Base-by-base conservation (phyloP, 2,888 invertebrate species). In the Schizotus pectinicornis region DNA sequence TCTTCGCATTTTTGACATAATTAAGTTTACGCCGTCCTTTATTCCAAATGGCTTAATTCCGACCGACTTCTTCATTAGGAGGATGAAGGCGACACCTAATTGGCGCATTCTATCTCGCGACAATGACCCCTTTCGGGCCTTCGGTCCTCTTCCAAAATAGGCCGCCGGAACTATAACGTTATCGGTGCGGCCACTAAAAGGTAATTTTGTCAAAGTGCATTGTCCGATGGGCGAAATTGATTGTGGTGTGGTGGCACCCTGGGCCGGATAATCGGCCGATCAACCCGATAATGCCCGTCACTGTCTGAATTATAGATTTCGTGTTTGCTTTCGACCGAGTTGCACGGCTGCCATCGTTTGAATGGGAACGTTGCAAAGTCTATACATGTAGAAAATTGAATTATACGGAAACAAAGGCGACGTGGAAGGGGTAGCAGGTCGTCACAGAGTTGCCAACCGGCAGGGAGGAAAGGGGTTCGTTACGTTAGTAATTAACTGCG, bases 1-100 rank as follows among this genome's bases (percentile, higher is more conserved):
- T 79, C 79, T 77, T 76, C 68, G 76, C 77, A 78, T 80, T 79
- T 79, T 79, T 79, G 78, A 77, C 76, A 75, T 79, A 80, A 79
- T 79, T 80, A 77, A 78, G 79, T 78, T 78, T 77, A 72, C 75
- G 73, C 72, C 74, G 70, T 72, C 73, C 72, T 77, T 77, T 73
- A 75, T 75, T 72, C 71, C 67, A 73, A 78, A 79, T 75, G 75
- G 76, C 78, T 79, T 75, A 75, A 79, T 79, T 74, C 69, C 37
- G 50, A 43, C 41, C 56, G 52, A 63, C 48, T 61, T 61, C 64
- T 67, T 68, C 64, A 65, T 68, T 67, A 61, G 49, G 45, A 42
- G 48, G 47, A 51, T 49, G 47, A 50, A 54, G 55, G 58, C 48
- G 48, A 52, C 47, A 52, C 47, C 49, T 49, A 59, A 59, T 52